Conservation (phyloP, 1,140 invertebrate genomes). For the Zaprionus kolodkinae region DNA sequence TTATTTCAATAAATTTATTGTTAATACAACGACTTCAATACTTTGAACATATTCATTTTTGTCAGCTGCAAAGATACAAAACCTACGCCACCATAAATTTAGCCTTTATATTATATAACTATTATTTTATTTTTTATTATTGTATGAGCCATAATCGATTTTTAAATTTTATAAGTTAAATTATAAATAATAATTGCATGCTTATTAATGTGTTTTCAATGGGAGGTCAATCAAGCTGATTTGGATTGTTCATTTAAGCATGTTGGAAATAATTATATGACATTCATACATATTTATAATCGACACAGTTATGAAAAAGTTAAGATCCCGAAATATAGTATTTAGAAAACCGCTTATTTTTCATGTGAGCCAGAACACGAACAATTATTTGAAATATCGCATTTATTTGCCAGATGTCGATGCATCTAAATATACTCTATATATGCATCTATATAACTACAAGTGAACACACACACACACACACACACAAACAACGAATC, state of each 20-base stretch:
- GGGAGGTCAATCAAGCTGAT: slow-evolving; percentile 48
- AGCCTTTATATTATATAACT: too few relatives aligned
- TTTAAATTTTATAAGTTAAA: slow-evolving; percentile 24
- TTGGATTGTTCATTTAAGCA: slow-evolving; percentile 35
- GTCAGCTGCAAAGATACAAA: too few relatives aligned
- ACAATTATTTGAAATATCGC: slow-evolving; percentile 5
- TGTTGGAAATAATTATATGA: slow-evolving; percentile 7
- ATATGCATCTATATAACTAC: slow-evolving; percentile 3
- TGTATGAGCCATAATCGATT: not conserved
- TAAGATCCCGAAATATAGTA: not conserved
- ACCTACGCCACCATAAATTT: too few relatives aligned
- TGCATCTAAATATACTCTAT: slow-evolving; percentile 8
- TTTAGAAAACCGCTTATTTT: not conserved
- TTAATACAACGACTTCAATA: too few relatives aligned
- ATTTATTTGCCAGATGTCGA: slow-evolving; percentile 24
- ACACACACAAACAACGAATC: slow-evolving; percentile 30
- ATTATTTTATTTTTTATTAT: not conserved
- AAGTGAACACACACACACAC: slow-evolving; percentile 6
- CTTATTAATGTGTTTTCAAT: slow-evolving; percentile 63
- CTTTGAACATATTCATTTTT: too few relatives aligned
- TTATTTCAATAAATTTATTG: too few relatives aligned
- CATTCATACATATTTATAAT: not conserved
- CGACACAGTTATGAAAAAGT: too few relatives aligned
- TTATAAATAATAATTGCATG: slow-evolving; percentile 42
- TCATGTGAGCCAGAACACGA: not conserved